Evolutionary conservation across 2,888 invertebrate species (phyloP), one percentile per base, ranked within the genome.

Genomic region (Ennomos erosarius): DNA sequence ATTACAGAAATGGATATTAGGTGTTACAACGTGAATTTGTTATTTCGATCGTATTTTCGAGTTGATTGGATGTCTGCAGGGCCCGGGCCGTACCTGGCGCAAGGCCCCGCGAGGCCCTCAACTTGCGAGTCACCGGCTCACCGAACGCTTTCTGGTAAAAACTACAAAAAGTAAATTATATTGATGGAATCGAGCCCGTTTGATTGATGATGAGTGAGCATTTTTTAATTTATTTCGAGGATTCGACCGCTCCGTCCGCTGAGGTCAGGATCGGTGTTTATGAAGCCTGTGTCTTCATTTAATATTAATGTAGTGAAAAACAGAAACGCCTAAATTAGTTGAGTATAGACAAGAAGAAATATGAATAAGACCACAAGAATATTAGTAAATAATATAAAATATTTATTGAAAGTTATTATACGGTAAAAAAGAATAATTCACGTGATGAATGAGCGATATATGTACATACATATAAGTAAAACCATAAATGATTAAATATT

Each of bases 101-200:
- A 68, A 71, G 74, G 75, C 67, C 64, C 68, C 70, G 62, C 57
- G n/a, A 49, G 62, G 65, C 55, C 49, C 43, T 47, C 67, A 81
- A 87, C 75, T 79, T 84, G 87, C 90, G 79, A 89, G 90, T 90
- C 90, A 90, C 84, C 82, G 81, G 84, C 81, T 90, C 90, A 90
- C 84, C 82, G 81, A 84, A 81, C 79, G 88, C 85, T 89, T 91
- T 90, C 81, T 80, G 84, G 86, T 90, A 87, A 90, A 90, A 91
- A 89, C 87, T 88, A 90, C 88, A 90, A 91, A 91, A 92, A 91
- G 85, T 89, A 92, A 90, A 91, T 90, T 91, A 92, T 90, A 91
- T 90, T 85, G 91, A 91, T 88, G 91, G 90, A 90, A 87, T 92
- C 91, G 91, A 90, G 79, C 80, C 79, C 71, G 85, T 85, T 91